Evolutionary conservation across 2,797 vertebrate genomes (phyloP).

Genomic region (Chelmon rostratus): DNA sequence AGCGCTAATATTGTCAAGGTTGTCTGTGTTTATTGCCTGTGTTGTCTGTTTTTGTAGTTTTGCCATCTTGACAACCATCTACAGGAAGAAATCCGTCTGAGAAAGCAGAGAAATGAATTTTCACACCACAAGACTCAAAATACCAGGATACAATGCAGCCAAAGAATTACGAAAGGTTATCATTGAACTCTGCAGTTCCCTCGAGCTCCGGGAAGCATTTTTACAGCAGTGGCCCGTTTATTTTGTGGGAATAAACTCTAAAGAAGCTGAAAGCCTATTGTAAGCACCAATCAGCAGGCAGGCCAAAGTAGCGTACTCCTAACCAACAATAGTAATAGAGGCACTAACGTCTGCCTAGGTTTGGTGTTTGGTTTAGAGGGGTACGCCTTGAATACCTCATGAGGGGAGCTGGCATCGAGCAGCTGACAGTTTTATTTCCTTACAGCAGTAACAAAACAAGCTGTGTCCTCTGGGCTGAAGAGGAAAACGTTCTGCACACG

Average conservation of each 20-base stretch:
- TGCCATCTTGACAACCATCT: constrained; percentile 12
- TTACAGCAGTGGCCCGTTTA: neutral
- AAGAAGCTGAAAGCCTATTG: neutral
- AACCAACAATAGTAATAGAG: too few species aligned
- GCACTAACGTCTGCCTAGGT: too few species aligned
- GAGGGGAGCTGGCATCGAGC: too few species aligned
- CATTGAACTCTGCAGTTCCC: neutral
- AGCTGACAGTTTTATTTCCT: too few species aligned
- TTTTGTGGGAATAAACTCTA: neutral
- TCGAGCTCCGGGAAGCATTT: neutral
- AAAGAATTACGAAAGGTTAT: neutral
- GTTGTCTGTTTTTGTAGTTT: constrained; percentile 1
- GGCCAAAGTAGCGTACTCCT: neutral
- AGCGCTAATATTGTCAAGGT: neutral
- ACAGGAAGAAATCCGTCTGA: neutral
- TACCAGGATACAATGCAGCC: neutral
- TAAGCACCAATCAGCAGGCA: neutral
- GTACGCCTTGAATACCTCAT: too few species aligned
- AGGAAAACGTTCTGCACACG: too few species aligned
- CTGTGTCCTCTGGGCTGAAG: too few species aligned
- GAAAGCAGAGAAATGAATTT: neutral
- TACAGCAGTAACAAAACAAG: too few species aligned
- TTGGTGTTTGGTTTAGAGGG: too few species aligned
- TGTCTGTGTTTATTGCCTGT: constrained; percentile 5
- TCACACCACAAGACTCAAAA: neutral